Percentiles rank a stretch among this genome's conserved stretches.
Conservation (phyloP, 2,888 invertebrate species). For the Amphipoea oculea region DNA sequence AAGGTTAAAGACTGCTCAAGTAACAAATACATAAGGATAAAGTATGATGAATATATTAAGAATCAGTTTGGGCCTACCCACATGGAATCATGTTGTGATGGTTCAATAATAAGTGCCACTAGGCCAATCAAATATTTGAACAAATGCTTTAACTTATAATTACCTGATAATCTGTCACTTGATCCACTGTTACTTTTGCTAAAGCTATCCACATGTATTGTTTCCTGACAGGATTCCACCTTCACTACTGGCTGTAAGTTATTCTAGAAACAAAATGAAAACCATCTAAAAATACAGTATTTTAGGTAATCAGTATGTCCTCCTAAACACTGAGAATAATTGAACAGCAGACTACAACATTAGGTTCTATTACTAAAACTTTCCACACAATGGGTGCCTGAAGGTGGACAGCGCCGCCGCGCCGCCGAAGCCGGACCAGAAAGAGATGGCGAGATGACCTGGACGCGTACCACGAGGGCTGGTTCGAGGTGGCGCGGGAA, state of each 20-base stretch:
- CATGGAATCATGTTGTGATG: not conserved
- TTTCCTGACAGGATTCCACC: constrained; percentile 72
- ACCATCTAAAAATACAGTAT: not conserved
- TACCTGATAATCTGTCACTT: constrained; percentile 75
- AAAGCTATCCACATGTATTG: constrained; percentile 65
- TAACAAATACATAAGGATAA: not conserved
- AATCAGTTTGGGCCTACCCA: not conserved
- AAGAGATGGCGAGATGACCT: no score
- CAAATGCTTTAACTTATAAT: not conserved
- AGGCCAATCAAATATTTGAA: not conserved
- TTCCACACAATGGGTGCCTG: no score
- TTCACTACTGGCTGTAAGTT: constrained; percentile 75
- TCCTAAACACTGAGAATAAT: not conserved
- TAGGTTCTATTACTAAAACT: not conserved
- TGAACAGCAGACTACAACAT: not conserved
- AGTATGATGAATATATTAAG: not conserved
- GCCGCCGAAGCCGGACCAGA: no score
- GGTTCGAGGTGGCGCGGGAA: no score
- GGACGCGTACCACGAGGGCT: no score
- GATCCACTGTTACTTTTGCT: constrained; percentile 66
- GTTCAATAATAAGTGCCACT: not conserved
- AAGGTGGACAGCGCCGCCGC: no score
- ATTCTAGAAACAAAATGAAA: constrained; percentile 68
- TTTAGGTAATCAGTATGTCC: not conserved
- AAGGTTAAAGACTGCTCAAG: not conserved